Evolutionary conservation across 2,113 vertebrate genomes (phyloP).

Genomic region (Ciconia stormi): DNA sequence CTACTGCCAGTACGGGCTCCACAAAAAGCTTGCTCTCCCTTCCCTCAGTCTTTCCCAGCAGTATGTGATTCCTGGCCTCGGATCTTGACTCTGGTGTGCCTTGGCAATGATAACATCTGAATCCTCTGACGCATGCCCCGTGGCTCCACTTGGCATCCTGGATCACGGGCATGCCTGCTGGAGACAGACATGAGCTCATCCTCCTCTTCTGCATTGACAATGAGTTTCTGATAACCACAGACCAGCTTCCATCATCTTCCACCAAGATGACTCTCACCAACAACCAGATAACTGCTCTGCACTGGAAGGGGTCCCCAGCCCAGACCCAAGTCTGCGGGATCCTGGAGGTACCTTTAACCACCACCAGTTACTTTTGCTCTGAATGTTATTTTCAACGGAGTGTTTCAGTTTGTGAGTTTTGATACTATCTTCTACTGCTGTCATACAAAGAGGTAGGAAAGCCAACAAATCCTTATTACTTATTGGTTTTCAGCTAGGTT

Average conservation of each 20-base stretch:
- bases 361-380: neutral
- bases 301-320: neutral
- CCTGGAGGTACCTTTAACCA: neutral
- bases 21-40: neutral
- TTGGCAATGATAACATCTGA: neutral
- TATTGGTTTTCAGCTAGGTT: constrained; percentile 42
- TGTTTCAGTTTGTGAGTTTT: neutral
- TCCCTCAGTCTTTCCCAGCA: neutral
- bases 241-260: neutral
- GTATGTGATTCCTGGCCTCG: neutral
- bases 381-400: neutral
- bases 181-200: constrained; percentile 39
- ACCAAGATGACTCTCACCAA: neutral
- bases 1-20: neutral
- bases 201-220: neutral
- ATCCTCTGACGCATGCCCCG: neutral
- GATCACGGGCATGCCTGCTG: neutral
- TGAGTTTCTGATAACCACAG: neutral
- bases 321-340: neutral
- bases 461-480: constrained; percentile 50
- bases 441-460: constrained; percentile 16
- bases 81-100: neutral
- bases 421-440: constrained; percentile 19
- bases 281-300: neutral
- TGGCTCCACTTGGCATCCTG: constrained; percentile 1